Evolutionary conservation across 1,140 invertebrate genomes (phyloP), one percentile per base, ranked within the genome.

Genomic region (Marisa cornuarietis): DNA sequence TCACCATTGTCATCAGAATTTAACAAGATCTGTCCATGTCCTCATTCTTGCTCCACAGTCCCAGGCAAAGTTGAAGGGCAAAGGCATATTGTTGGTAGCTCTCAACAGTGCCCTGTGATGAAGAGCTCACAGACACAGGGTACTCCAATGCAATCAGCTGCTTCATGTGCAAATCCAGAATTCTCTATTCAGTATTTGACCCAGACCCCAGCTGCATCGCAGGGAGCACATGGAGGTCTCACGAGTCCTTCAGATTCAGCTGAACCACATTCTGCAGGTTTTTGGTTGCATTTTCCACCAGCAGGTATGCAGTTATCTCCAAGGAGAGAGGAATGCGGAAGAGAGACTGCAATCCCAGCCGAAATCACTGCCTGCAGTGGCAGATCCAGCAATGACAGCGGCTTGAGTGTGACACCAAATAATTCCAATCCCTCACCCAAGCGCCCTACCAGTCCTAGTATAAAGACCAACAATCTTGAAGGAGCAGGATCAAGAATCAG

Each of bases 351-450:
- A 6, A 42, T 49, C 6, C 76, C 66, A 13, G 63, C 63, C 6
- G 63, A 77, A 62, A 77, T n/a, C 61, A 80, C 72, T 63, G 52
- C 71, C 54, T 82, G 81, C 74, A 88, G 84, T 82, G 79, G 79
- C 18, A 83, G 83, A 62, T 87, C 86, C 6, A 87, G 85, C 84
- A 85, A 87, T 20, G 88, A 89, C 77, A 89, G 88, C 83, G 88
- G 88, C 5, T 77, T 89, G 9, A 88, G 87, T 80, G 82, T 87
- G 9, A 89, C 87, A 11, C 87, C 88, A 61, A 87, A 89, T 61
- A 83, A 83, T 76, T 74, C 80, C 24, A 82, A 82, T 42, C 80
- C 86, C 58, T 81, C 81, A 10, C 71, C 74, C n/a, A 78, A 81
- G 80, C 8, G 69, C 20, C 61, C 76, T 61, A 51, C 31, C 62